Percentiles rank a stretch among this genome's conserved stretches.
Evolutionary conservation across 2,797 vertebrate species (phyloP).

Genomic region (Myotis pilosus): DNA sequence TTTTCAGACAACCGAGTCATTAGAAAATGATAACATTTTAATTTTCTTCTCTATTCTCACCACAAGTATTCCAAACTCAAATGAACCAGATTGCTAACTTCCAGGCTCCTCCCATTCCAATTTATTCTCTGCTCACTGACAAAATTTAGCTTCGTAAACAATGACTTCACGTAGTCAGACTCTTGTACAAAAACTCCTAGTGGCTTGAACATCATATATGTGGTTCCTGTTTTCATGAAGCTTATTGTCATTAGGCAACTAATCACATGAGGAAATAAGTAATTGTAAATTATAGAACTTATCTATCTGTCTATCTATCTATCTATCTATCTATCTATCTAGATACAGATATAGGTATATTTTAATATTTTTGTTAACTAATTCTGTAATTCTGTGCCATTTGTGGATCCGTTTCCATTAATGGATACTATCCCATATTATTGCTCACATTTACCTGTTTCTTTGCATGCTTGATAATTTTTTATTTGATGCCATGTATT

Average conservation of each 20-base stretch:
- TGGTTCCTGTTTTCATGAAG: background rate
- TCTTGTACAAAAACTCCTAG: background rate
- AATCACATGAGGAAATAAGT: background rate
- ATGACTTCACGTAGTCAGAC: background rate
- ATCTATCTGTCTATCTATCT: background rate
- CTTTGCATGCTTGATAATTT: background rate
- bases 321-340: no score
- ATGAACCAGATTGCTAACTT: background rate
- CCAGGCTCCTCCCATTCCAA: background rate
- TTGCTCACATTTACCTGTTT: background rate
- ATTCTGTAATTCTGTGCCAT: background rate
- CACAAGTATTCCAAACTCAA: background rate
- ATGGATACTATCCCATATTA: background rate
- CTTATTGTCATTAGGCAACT: background rate
- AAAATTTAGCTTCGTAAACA: background rate
- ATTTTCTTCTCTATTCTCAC: background rate
- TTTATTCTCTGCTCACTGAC: background rate
- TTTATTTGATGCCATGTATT: background rate
- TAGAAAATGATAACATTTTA: background rate
- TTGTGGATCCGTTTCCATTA: background rate
- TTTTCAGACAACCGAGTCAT: background rate
- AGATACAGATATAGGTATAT: background rate
- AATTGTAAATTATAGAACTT: background rate
- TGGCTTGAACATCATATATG: background rate
- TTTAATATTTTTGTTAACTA: background rate